phyloP scores from a whole-genome alignment of 2,888 invertebrate genomes.

The Ophion costatus region DNA sequence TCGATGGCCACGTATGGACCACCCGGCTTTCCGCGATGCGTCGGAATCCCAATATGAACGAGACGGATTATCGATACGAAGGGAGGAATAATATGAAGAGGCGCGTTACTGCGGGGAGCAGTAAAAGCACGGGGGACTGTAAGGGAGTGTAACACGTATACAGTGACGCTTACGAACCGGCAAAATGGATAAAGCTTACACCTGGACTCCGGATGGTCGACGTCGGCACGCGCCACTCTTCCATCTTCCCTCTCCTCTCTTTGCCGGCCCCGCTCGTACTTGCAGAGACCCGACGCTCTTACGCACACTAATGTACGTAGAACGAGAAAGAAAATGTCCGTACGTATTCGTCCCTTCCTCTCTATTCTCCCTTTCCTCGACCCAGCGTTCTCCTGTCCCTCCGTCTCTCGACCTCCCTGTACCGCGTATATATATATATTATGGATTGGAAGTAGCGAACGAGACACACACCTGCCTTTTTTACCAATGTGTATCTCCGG shows the following conservation, averaged over 20 bases:
- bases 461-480: slow-evolving; percentile 66
- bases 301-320: slow-evolving; percentile 62
- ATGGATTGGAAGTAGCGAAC: slow-evolving; percentile 59
- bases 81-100: slow-evolving; percentile 11
- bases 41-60: slow-evolving; percentile 59
- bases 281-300: slow-evolving; percentile 57
- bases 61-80: slow-evolving; percentile 59
- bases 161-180: slow-evolving; percentile 71
- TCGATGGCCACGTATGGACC: neutral
- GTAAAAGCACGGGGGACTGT: slow-evolving; percentile 1
- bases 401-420: slow-evolving; percentile 50
- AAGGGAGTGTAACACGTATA: slow-evolving; percentile 45
- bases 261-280: slow-evolving; percentile 45
- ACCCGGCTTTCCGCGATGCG: slow-evolving; percentile 44
- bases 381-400: slow-evolving; percentile 48
- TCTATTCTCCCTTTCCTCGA: slow-evolving; percentile 51
- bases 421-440: slow-evolving; percentile 49
- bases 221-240: slow-evolving; percentile 60
- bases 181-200: slow-evolving; percentile 81
- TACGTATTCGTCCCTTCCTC: slow-evolving; percentile 54
- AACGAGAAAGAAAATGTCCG: slow-evolving; percentile 64
- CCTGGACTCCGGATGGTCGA: slow-evolving; percentile 82
- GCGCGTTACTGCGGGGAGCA: slow-evolving; percentile 36
- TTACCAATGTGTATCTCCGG: slow-evolving; percentile 55
- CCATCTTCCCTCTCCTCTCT: slow-evolving; percentile 38